Percentiles rank a stretch among this genome's conserved stretches.
These are phyloP conservation scores for Coccyzus lansbergi DNA, from an alignment of 2,797 vertebrate genomes.

Conservation along the genomic window DNA sequence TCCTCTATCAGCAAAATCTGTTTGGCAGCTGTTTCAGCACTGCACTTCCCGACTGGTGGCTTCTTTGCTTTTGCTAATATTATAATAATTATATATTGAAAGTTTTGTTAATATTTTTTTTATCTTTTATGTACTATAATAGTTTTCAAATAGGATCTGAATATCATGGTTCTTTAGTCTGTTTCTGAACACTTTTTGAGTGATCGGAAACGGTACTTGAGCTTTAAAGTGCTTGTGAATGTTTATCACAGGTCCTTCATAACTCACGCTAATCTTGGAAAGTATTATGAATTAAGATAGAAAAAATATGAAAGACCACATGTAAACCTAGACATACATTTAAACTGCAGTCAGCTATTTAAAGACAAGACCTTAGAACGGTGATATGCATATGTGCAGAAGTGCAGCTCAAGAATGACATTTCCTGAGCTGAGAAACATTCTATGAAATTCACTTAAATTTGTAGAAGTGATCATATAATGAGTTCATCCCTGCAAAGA, in stretches of 20 bases:
- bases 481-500: neutral
- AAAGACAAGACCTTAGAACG: neutral
- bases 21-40: neutral
- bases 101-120: neutral
- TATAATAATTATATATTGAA: neutral
- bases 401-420: neutral
- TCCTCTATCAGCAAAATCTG: neutral
- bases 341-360: neutral
- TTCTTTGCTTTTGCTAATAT: neutral
- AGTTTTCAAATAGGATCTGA: neutral
- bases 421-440: neutral
- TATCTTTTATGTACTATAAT: neutral
- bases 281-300: neutral
- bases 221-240: neutral
- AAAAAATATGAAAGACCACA: neutral
- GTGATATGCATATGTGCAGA: neutral
- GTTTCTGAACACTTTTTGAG: neutral
- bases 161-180: neutral
- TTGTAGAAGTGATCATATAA: neutral
- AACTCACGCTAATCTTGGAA: neutral
- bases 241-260: neutral
- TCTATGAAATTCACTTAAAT: neutral
- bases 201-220: neutral
- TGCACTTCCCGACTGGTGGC: neutral
- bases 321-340: neutral